Evolutionary conservation across 2,888 invertebrate genomes (phyloP), one percentile per base, ranked within the genome.

Genomic region (Hirtodrosophila cameraria): DNA sequence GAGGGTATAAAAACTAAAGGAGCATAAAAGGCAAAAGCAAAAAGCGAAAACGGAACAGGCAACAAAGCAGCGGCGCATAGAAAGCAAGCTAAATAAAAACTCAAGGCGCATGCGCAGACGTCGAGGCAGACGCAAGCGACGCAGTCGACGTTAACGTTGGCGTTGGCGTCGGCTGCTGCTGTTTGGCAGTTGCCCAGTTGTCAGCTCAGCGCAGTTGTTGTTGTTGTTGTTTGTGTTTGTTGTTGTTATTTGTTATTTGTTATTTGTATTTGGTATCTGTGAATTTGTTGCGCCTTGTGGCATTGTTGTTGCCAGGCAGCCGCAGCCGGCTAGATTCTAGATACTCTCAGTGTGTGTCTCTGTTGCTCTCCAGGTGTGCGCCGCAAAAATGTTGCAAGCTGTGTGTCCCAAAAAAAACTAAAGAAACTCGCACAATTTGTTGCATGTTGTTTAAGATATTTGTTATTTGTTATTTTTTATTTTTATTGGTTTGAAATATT

Each of bases 291-390:
- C 64, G 49, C 52, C 64, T 54, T 69, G 70, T 62, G 68, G 70
- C 68, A 69, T 61, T 71, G 68, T 61, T 71, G 68, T 68, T 71
- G 68, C 68, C 50, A 67, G 58, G 52, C 63, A 38, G 58, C 41
- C 28, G 61, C 61, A 49, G 38, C 27, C 46, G 63, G 59, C 78
- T 65, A 70, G 76, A 77, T 77, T 77, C 78, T 83, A 79, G 71
- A 74, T 74, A 59, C 62, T 58, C 45, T 53, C 31, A 9, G 27
- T 48, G 13, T 36, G 30, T 43, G 30, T 69, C 36, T 66, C 20
- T 55, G 39, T 70, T n/a, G n/a, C 65, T 57, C 71, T 76, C 83
- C 80, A 83, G 82, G 78, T 79, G 78, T 82, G 78, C 78, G 54
- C 52, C 45, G 28, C 66, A 77, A 68, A 73, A 58, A 61, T 73